phyloP scores from a whole-genome alignment of 2,113 vertebrate species.

The Strix uralensis region DNA sequence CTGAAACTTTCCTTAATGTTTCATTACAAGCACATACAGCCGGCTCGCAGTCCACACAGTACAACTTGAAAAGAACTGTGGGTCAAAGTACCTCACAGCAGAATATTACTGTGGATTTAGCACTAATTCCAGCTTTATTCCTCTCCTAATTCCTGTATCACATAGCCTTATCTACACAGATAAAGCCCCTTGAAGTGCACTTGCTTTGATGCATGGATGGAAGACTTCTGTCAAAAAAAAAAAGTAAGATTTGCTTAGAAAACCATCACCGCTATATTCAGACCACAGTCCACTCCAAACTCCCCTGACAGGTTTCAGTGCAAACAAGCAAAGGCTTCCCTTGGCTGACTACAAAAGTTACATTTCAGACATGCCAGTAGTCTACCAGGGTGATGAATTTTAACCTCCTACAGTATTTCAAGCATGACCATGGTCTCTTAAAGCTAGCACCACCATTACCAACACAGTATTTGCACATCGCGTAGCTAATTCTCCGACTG shows the following conservation, averaged over 20 bases:
- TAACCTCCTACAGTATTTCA: neutral
- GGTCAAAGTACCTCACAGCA: constrained; percentile 52
- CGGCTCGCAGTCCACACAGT: neutral
- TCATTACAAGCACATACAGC: constrained; percentile 25
- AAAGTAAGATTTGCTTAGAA: constrained; percentile 27
- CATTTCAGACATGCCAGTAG: neutral
- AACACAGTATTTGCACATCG: neutral
- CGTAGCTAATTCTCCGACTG: neutral
- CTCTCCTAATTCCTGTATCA: constrained; percentile 61
- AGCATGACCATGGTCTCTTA: neutral
- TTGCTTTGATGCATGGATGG: constrained; percentile 45
- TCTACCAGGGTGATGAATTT: neutral
- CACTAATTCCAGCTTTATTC: constrained; percentile 66
- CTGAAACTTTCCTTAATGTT: constrained; percentile 28
- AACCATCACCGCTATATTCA: constrained; percentile 37
- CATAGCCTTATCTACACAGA: constrained; percentile 58
- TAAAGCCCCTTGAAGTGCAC: constrained; percentile 39
- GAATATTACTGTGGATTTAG: constrained; percentile 70
- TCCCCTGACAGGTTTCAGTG: constrained; percentile 24
- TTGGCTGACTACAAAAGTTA: neutral
- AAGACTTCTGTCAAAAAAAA: constrained; percentile 38
- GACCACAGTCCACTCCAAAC: constrained; percentile 12
- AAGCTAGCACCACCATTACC: neutral
- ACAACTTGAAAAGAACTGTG: constrained; percentile 38
- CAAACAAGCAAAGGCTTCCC: constrained; percentile 4